These are phyloP conservation scores for Oryzias javanicus DNA, from an alignment of 2,113 vertebrate genomes.

Conservation along the genomic window DNA sequence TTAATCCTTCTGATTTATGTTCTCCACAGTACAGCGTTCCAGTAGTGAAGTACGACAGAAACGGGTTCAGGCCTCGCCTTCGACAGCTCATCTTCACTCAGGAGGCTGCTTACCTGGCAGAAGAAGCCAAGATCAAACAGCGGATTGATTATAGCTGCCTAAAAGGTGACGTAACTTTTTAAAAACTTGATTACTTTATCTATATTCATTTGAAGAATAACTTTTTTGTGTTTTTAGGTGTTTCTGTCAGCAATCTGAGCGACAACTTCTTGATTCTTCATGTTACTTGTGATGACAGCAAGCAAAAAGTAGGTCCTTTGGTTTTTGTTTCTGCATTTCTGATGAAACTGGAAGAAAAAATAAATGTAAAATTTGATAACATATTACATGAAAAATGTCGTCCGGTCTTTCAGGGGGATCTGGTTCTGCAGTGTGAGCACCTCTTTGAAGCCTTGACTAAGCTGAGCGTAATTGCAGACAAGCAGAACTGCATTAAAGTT, in stretches of 20 bases:
- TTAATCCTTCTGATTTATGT: constrained; percentile 5
- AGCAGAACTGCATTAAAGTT: constrained; percentile 80
- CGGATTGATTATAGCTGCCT: constrained; percentile 82
- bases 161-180: constrained; percentile 63
- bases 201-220: neutral
- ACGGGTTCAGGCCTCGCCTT: constrained; percentile 85
- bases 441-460: constrained; percentile 87
- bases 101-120: constrained; percentile 81
- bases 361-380: neutral
- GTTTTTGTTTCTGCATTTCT: neutral
- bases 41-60: constrained; percentile 90
- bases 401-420: constrained; percentile 87
- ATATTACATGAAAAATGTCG: neutral
- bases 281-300: constrained; percentile 78
- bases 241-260: constrained; percentile 88
- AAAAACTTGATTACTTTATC: neutral
- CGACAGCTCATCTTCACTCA: constrained; percentile 87
- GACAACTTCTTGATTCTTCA: constrained; percentile 91
- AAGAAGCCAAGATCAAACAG: constrained; percentile 90
- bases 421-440: constrained; percentile 86
- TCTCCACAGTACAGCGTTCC: constrained; percentile 84
- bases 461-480: constrained; percentile 80
- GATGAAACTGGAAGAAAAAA: neutral
- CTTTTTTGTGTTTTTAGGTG: constrained; percentile 69
- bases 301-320: constrained; percentile 81